Evolutionary conservation across 2,888 invertebrate genomes (phyloP), one percentile per base, ranked within the genome.

Genomic region (Drosophila sordidula): DNA sequence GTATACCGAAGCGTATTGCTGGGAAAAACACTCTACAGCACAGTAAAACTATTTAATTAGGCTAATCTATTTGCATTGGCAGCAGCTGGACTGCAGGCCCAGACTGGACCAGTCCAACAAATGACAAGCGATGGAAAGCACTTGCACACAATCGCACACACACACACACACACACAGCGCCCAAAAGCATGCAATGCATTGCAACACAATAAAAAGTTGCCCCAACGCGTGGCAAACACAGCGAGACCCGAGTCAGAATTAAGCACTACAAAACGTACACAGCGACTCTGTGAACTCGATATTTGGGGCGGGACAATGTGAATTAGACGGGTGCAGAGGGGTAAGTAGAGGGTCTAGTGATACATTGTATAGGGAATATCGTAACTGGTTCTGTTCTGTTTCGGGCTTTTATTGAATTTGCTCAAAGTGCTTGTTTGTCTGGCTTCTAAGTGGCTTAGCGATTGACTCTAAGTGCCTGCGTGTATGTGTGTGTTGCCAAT

Each of bases 11-110:
- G 11, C 29, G 16, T 3, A 4, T 42, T 29, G 26, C 16, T 12
- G 5, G n/a, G 1, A 12, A 22, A 38, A 61, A 63, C 51, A 69
- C 62, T 63, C 55, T 63, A 55, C 56, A 51, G 50, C 58, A 62
- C 59, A 39, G 68, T 47, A 71, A 72, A 77, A 77, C 80, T 78
- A 78, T 81, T 81, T 81, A 83, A 83, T 81, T 81, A 81, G 80
- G 75, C 83, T 81, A 83, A 81, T 81, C 81, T 82, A 73, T 83
- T 80, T 78, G 70, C 77, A 78, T 70, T 75, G 67, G 36, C 50
- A 55, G 57, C 56, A 38, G 29, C 22, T 16, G 63, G 39, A 6
- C n/a, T 32, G n/a, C 38, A 22, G 16, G 29, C 32, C 29, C 47
- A 63, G 25, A 32, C 36, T 55, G 56, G 12, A 62, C 14, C 42